A percentile compares a stretch with the other conserved stretches of the same genome.
Conservation (phyloP, 2,797 vertebrate species). For the Sphenopsis melanotis region DNA sequence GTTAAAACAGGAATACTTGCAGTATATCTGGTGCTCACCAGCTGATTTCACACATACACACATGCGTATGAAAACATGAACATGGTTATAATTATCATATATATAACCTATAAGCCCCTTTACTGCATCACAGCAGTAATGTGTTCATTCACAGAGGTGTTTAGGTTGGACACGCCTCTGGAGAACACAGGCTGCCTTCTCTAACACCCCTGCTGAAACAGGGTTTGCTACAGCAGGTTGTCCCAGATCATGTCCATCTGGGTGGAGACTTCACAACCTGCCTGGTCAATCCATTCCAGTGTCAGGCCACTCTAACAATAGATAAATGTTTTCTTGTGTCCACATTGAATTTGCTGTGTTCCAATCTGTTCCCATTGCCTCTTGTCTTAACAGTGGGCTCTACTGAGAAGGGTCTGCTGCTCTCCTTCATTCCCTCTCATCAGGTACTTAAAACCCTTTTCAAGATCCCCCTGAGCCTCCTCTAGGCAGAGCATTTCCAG, state of each 20-base stretch:
- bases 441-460: background rate
- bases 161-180: background rate
- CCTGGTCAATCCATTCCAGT: background rate
- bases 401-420: background rate
- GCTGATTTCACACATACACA: background rate
- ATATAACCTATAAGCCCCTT: background rate
- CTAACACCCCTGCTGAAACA: background rate
- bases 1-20: background rate
- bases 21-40: background rate
- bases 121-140: background rate
- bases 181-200: background rate
- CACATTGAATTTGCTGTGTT: background rate
- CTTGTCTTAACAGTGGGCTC: background rate
- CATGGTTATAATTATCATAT: background rate
- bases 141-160: background rate
- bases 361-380: rapidly evolving
- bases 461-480: background rate
- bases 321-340: background rate
- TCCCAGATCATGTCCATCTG: background rate
- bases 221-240: background rate
- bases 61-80: background rate
- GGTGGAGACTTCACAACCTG: background rate
- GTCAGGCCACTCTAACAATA: background rate
- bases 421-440: background rate
- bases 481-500: background rate